Conservation (phyloP, 2,888 invertebrate genomes). For the Pseudococcus longispinus region DNA sequence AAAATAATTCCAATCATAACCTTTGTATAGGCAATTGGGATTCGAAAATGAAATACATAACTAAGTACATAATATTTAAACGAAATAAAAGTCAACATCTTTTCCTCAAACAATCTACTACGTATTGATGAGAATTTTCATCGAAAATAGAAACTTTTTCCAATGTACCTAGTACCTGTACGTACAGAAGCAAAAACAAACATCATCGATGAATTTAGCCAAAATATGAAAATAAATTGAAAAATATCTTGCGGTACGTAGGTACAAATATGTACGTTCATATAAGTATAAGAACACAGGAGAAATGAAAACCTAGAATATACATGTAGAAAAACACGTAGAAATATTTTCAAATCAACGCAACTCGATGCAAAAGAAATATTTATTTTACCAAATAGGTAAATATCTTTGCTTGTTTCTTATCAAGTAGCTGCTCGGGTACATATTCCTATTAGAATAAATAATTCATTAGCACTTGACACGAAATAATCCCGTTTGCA, state of each 20-base stretch:
- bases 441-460: background rate
- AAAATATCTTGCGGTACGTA: background rate
- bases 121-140: background rate
- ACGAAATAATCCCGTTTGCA: background rate
- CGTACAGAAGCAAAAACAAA: background rate
- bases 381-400: conserved; percentile 13
- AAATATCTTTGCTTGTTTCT: background rate
- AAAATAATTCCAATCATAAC: conserved; percentile 2
- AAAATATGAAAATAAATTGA: background rate
- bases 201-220: background rate
- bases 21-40: background rate
- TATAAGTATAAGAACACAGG: background rate
- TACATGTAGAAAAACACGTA: background rate
- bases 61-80: conserved; percentile 16
- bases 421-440: background rate
- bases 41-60: background rate
- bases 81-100: conserved; percentile 14
- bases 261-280: background rate
- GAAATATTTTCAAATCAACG: background rate
- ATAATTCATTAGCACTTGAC: background rate
- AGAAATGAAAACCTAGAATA: background rate
- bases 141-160: background rate
- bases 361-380: background rate
- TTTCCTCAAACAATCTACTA: background rate
- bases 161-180: background rate